Evolutionary conservation across 92 coral and sea anemone genomes (phyloP).

Genomic region (Paragorgia papillata): DNA sequence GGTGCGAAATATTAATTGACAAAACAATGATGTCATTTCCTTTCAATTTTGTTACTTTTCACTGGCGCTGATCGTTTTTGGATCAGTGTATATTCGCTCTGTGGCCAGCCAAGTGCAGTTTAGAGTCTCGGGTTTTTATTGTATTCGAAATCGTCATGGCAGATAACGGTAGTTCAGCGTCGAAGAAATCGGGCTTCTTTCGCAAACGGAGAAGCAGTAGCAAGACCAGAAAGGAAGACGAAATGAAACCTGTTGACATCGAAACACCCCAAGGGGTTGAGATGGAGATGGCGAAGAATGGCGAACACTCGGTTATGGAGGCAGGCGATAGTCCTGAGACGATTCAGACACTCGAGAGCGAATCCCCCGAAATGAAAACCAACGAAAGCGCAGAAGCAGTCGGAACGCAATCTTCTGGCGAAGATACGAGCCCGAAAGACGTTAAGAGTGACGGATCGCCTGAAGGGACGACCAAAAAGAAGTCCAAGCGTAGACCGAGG

Average conservation of each 20-base stretch:
- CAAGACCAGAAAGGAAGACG: background rate
- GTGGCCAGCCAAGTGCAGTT: background rate
- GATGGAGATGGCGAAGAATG: background rate
- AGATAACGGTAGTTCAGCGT: background rate
- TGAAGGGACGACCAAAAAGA: background rate
- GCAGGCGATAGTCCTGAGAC: background rate
- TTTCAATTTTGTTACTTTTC: slow-evolving; percentile 27
- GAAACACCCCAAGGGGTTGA: background rate
- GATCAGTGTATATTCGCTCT: background rate
- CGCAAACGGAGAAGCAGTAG: slow-evolving; percentile 16
- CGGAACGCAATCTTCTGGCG: background rate
- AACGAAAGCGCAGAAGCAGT: background rate
- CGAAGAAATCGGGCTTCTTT: slow-evolving; percentile 28
- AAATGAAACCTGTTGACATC: slow-evolving; percentile 30
- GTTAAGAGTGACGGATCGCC: slow-evolving; percentile 1
- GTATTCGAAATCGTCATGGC: background rate
- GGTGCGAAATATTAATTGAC: background rate
- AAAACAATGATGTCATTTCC: slow-evolving; percentile 40
- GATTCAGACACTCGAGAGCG: background rate
- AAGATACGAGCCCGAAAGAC: background rate
- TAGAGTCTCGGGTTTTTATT: background rate
- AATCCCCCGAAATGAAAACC: background rate
- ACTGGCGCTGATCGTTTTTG: slow-evolving; percentile 11
- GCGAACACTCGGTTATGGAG: background rate
- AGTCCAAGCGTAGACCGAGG: background rate